Percentiles rank a stretch among this genome's conserved stretches.
Evolutionary conservation across 2,888 invertebrate species (phyloP).

Genomic region (Phanerotoma sp.): DNA sequence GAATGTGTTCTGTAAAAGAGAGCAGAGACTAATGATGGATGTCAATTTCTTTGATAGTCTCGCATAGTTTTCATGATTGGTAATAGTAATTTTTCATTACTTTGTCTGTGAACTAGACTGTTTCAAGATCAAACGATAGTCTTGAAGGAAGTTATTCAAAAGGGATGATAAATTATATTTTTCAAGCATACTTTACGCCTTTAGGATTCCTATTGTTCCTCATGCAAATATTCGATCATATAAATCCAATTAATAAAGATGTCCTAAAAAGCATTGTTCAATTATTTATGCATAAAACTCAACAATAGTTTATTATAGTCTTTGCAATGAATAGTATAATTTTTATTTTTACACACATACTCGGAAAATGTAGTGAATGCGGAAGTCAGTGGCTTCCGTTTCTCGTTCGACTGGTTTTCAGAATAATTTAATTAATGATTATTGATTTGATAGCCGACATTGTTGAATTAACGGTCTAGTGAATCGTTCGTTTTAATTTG

Average conservation of each 20-base stretch:
- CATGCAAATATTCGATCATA: no score
- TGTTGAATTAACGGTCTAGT: slow-evolving; percentile 40
- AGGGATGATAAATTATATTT: no score
- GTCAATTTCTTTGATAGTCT: slow-evolving; percentile 12
- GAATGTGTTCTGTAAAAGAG: neutral
- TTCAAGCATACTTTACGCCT: neutral
- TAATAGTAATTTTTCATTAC: slow-evolving; percentile 13
- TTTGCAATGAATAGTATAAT: no score
- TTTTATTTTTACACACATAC: no score
- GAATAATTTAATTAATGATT: slow-evolving; percentile 36
- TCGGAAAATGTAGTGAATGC: neutral
- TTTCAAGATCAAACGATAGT: slow-evolving; percentile 8
- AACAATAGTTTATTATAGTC: no score
- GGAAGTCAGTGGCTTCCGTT: slow-evolving; percentile 5
- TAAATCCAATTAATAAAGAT: no score
- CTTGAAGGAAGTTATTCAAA: no score
- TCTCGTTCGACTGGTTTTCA: slow-evolving; percentile 7
- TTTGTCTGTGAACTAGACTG: neutral
- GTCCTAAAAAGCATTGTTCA: no score
- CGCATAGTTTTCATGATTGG: slow-evolving; percentile 14
- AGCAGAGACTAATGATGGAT: slow-evolving; percentile 15
- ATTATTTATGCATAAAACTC: neutral
- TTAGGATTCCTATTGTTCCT: neutral
- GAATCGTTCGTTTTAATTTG: slow-evolving; percentile 43
- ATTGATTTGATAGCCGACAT: slow-evolving; percentile 37